Evolutionary conservation across 2,797 vertebrate species (phyloP).

Genomic region (Emys orbicularis): DNA sequence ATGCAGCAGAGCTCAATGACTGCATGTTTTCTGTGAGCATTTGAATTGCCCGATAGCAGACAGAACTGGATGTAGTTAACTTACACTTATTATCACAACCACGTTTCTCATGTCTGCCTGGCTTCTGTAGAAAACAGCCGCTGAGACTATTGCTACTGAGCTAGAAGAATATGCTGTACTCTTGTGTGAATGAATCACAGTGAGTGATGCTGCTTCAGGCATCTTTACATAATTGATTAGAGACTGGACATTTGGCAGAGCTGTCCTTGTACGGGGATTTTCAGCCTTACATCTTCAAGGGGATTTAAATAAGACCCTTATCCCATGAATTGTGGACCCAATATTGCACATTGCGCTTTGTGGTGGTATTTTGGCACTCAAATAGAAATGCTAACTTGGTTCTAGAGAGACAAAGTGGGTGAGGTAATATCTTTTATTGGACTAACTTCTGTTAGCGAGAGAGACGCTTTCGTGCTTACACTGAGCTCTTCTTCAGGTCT

Average conservation of each 20-base stretch:
- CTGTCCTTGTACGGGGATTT: neutral
- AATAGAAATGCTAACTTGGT: neutral
- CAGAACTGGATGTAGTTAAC: neutral
- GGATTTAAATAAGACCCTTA: neutral
- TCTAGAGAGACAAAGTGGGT: neutral
- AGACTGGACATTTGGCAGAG: neutral
- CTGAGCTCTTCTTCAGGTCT: neutral
- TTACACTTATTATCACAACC: neutral
- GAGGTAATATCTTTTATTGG: neutral
- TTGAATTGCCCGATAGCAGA: neutral
- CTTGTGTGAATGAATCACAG: neutral
- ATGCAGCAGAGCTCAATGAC: fast-evolving
- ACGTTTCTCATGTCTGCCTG: neutral
- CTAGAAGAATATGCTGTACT: neutral
- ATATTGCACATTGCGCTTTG: neutral
- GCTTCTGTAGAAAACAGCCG: neutral
- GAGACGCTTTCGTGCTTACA: neutral
- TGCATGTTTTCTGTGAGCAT: neutral
- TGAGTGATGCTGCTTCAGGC: neutral
- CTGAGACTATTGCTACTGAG: neutral
- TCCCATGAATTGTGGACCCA: neutral
- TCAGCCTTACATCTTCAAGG: neutral
- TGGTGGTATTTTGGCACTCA: neutral
- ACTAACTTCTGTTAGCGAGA: neutral
- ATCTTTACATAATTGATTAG: neutral